Evolutionary conservation across 2,797 vertebrate genomes (phyloP).

Genomic region (Acrossocheilus wenchowensis): DNA sequence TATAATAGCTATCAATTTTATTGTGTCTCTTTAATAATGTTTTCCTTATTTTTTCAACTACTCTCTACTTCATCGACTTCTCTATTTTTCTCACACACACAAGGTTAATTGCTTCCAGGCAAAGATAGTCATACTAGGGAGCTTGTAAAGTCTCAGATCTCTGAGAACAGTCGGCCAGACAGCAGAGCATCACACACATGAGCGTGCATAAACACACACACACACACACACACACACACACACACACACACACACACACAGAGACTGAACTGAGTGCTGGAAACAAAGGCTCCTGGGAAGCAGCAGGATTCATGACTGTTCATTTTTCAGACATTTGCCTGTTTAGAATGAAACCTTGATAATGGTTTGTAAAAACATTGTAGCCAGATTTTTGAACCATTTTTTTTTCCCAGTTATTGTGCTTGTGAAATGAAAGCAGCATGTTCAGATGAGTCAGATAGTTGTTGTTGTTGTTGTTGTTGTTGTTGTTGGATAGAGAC

Average conservation of each 20-base stretch:
- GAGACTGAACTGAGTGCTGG: not conserved
- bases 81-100: slow-evolving; percentile 21
- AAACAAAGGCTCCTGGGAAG: not conserved
- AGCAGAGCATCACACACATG: slow-evolving; percentile 32
- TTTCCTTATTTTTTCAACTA: not conserved
- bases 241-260: slow-evolving; percentile 1
- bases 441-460: not conserved
- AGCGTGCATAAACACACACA: not conserved
- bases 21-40: not conserved
- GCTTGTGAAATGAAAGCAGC: slow-evolving; percentile 21
- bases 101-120: slow-evolving; percentile 43
- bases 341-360: slow-evolving; percentile 31
- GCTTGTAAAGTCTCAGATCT: slow-evolving; percentile 41
- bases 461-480: not conserved
- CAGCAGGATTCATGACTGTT: not conserved
- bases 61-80: not conserved
- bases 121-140: slow-evolving; percentile 40
- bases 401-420: not conserved
- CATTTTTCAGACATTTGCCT: not conserved
- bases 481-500: not conserved
- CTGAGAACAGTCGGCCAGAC: slow-evolving; percentile 1
- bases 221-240: slow-evolving; percentile 2
- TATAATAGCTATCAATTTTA: slow-evolving; percentile 17
- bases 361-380: slow-evolving; percentile 13
- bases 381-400: not conserved